A percentile compares a stretch with the other conserved stretches of the same genome.
phyloP scores from a whole-genome alignment of 2,113 vertebrate genomes.

The Piaya cayana region DNA sequence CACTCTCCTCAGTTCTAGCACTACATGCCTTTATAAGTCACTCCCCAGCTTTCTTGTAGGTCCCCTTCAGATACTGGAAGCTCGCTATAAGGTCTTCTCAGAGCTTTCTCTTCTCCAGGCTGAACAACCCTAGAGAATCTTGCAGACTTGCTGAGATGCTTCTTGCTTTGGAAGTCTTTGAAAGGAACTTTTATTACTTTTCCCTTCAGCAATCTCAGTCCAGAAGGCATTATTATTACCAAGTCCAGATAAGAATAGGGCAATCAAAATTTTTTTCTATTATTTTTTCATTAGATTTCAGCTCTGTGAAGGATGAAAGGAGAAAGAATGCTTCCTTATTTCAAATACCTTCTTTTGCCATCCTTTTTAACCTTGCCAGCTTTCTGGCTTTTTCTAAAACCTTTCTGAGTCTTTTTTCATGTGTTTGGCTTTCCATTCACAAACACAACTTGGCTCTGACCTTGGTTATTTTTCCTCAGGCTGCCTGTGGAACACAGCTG shows the following conservation, averaged over 20 bases:
- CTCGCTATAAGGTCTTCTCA: no score
- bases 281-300: neutral
- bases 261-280: neutral
- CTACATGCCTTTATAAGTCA: no score
- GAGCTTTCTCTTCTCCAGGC: no score
- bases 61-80: no score
- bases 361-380: conserved; percentile 7
- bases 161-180: neutral
- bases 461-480: conserved; percentile 5
- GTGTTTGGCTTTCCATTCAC: neutral
- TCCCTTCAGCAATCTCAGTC: neutral
- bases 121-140: neutral
- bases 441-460: conserved; percentile 9
- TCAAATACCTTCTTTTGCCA: neutral
- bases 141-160: neutral
- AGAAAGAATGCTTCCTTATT: neutral
- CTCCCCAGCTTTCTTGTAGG: no score
- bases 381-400: neutral
- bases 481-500: neutral
- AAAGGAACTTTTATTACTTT: neutral
- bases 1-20: no score
- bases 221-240: neutral
- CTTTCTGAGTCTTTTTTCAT: neutral
- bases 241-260: neutral
- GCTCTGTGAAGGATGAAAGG: neutral